Evolutionary conservation across 2,797 vertebrate species (phyloP).

Genomic region (Mionectes olivaceus): DNA sequence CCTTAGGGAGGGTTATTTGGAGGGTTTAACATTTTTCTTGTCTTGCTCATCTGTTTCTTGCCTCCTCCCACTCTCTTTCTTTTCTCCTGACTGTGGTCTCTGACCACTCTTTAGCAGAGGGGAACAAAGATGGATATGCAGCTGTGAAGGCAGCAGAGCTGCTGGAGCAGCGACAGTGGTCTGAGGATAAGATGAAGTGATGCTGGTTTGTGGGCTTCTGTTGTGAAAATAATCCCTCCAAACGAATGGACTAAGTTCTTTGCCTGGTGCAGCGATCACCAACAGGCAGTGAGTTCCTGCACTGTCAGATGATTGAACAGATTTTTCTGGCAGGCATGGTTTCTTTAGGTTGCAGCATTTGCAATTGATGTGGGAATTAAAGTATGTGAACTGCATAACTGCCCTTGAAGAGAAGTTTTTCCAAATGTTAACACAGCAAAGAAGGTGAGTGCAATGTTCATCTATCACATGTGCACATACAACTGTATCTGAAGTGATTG

Average conservation of each 20-base stretch:
- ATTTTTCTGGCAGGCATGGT: background rate
- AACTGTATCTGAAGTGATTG: background rate
- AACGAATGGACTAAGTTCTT: background rate
- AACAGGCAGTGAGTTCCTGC: background rate
- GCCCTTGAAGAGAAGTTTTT: background rate
- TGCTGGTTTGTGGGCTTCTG: background rate
- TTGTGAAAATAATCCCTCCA: background rate
- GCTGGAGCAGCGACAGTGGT: background rate
- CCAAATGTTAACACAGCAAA: background rate
- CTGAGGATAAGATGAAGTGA: background rate
- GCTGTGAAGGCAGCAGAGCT: background rate
- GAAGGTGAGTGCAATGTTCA: background rate
- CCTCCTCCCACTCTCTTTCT: background rate
- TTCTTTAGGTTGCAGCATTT: background rate
- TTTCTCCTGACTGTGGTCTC: background rate
- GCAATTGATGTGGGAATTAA: background rate
- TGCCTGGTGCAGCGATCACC: background rate
- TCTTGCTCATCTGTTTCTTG: background rate
- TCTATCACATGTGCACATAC: fast-evolving
- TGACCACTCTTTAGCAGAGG: background rate
- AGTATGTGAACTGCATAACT: background rate
- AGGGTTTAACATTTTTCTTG: background rate
- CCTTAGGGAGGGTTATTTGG: background rate
- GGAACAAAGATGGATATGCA: background rate
- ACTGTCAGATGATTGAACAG: background rate